phyloP scores from a whole-genome alignment of 2,113 vertebrate genomes.

The Amia ocellicauda region DNA sequence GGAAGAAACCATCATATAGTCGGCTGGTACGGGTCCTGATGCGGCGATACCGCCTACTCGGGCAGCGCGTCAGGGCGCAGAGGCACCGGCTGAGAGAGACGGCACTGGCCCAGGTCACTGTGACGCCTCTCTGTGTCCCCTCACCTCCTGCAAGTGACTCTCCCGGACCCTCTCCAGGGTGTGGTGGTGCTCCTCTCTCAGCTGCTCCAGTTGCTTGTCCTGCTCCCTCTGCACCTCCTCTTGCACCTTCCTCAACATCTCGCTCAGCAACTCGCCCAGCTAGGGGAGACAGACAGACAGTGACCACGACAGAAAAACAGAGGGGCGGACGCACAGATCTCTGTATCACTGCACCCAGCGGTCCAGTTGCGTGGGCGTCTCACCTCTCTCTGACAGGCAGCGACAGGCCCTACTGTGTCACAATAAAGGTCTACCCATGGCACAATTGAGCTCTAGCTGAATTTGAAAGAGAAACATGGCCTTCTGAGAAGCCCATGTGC shows the following conservation, averaged over 20 bases:
- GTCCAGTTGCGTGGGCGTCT: conserved; percentile 9
- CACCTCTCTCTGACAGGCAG: conserved; percentile 77
- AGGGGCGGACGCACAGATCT: not conserved
- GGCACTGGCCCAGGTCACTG: no score
- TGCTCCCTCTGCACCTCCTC: conserved; percentile 79
- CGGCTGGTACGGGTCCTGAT: no score
- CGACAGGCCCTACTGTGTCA: no score
- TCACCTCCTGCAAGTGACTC: conserved; percentile 75
- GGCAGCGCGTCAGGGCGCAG: no score
- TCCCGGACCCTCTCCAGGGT: conserved; percentile 58
- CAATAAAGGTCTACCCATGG: no score
- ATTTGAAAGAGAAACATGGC: no score
- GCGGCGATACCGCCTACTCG: no score
- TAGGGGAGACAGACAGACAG: conserved; percentile 33
- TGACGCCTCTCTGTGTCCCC: not conserved
- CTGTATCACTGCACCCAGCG: no score
- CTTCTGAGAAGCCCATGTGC: no score
- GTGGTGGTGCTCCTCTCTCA: conserved; percentile 71
- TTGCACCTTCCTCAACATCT: conserved; percentile 77
- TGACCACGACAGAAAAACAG: conserved; percentile 2
- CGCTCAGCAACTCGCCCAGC: conserved; percentile 77
- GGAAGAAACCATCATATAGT: no score
- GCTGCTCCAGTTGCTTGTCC: conserved; percentile 68
- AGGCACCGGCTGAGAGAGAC: no score
- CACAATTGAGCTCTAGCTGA: no score